Base-by-base conservation (phyloP, 2,797 vertebrate species). In the Leptodactylus fallax region DNA sequence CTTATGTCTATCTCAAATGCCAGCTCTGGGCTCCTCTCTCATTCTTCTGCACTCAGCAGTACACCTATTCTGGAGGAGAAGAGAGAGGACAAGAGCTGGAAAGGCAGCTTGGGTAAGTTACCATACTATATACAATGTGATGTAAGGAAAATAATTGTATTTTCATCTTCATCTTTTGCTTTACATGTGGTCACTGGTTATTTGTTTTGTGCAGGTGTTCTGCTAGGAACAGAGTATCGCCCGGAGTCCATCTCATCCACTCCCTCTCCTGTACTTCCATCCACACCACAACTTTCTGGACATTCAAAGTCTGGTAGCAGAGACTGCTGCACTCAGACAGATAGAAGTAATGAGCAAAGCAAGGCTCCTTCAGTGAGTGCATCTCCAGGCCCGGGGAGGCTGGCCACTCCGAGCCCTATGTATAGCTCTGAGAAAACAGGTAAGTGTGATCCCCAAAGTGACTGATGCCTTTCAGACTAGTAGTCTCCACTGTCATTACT, bases 251-350 rank as follows among this genome's bases (percentile, higher is more conserved):
- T 98, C 80, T 97, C 98, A 1, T 98, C 98, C 3, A 98, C 97
- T 0, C 97, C 98, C 0, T 99, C 98, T 0, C 98, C 98, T 0
- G 97, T 98, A 49, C 95, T 97, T 2, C 96, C 97, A 36, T 97
- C 96, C 19, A 97, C 96, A 2, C 97, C 97, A 0, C 91, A 97
- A 93, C 95, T 96, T 0, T 94, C 97, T 0, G 95, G 96, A 21
- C 98, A 99, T 93, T 98, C 97, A 0, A 99, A 99, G 93, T 98
- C 97, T 0, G 97, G 98, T 92, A 99, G 98, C 94, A 95, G 96
- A 71, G 98, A 99, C 93, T 99, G 98, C 94, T 98, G 96, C 94
- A 99, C 98, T 0, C 98, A 99, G 93, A 99, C 98, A 0, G 98
- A 99, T 71, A 94, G 97, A 88, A 95, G 96, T 65, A 95, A 93